Base-by-base conservation (phyloP, 2,888 invertebrate genomes). In the Spodoptera exigua region DNA sequence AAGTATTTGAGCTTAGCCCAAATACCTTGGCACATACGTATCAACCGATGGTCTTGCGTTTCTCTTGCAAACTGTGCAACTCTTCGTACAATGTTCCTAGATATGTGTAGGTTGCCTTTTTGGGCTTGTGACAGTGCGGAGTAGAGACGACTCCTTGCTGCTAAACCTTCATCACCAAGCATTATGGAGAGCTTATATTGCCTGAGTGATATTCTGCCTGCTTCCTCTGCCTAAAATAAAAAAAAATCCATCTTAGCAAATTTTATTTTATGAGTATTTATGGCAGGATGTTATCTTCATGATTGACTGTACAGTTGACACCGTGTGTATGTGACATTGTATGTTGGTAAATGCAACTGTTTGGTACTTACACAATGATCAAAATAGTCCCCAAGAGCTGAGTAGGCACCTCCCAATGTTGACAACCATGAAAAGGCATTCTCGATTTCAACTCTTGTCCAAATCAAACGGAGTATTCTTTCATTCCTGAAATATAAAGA, bases 401-500 rank as follows among this genome's bases (percentile, higher is more conserved):
- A 99, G 89, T 98, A 99, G 1, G 98, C 99, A 45, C 99, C 99
- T 2, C 99, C 99, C 13, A 99, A 95, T 0, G 99, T 99, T 16
- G 99, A 99, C 18, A 99, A 90, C 98, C 99, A 99, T 14, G 98
- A 98, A 95, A 99, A 96, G 27, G 97, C 95, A 90, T 97, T 95
- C 76, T 98, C 98, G 76, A 97, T 91, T 89, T 98, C 98, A 67
- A 96, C 95, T 76, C 95, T 95, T 70, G 96, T 96, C 94, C 96
- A 93, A 32, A 90, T 70, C 12, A 93, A 64, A 52, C 78, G 82
- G 13, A 89, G 79, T 54, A 94, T 82, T 70, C 84, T 88, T n/a
- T 90, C 86, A 82, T 93, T 94, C 94, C 94, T 94, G 81, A 11
- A 91, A 89, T 51, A 41, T 14, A 11, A 44, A 18, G 2, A 44